Base-by-base conservation (phyloP, 1,140 invertebrate genomes). In the Drosophila ogumai region DNA sequence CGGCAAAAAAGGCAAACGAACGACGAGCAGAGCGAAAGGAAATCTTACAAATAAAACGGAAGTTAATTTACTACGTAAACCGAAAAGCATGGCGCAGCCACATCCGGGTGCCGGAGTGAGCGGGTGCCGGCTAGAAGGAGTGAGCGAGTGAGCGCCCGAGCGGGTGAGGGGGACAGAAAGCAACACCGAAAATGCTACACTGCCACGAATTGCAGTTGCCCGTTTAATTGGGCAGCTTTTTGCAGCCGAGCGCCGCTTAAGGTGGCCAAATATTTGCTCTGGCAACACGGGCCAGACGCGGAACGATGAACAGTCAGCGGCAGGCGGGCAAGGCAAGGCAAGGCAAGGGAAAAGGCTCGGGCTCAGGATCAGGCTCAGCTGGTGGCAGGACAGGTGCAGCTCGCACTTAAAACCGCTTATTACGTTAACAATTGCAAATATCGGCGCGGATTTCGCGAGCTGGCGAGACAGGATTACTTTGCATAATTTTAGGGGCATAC, bases 41-140 rank as follows among this genome's bases (percentile, higher is more conserved):
- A 90, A 90, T 90, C 85, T 90, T 91, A 85, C 84, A 91, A 91
- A 91, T 88, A 91, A 91, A 91, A 91, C 90, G 90, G 90, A 91
- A 91, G 90, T 91, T 91, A 91, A 91, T 91, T 91, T 91, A 91
- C 88, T 91, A 90, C 90, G 85, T 91, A 91, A 91, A 88, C 90
- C 90, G 85, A 85, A 90, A 81, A 86, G 81, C 79, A 90, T 85
- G 85, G 85, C 85, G 86, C 85, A 91, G 74, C 90, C 84, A 91
- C 88, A 91, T 88, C 81, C 88, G 88, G 66, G 57, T 49, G 46
- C 40, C 28, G 44, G 71, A 55, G 50, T 10, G 52, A 40, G 46
- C 8, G 31, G 32, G 56, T 6, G 12, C 50, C 32, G 12, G 32
- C 32, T 22, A 22, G 22, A 40, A 31, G 44, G 72, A 49, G 40